phyloP scores from a whole-genome alignment of 2,888 invertebrate species.

The Dolichopus griseipennis region DNA sequence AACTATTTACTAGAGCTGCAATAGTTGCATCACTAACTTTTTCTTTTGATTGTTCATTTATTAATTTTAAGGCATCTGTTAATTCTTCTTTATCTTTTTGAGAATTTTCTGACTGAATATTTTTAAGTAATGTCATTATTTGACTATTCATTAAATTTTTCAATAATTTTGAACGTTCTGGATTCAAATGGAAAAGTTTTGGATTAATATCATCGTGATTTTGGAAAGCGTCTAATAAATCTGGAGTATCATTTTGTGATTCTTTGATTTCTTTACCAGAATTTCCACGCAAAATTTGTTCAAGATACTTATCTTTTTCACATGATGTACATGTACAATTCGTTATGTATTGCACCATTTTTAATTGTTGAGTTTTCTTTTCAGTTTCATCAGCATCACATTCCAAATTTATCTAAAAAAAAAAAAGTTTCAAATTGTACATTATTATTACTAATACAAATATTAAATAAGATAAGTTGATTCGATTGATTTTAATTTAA shows the following conservation, averaged over 20 bases:
- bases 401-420: conserved; percentile 50
- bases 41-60: conserved; percentile 13
- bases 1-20: conserved; percentile 37
- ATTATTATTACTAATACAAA: background rate
- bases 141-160: conserved; percentile 22
- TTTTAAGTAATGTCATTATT: conserved; percentile 23
- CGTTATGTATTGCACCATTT: conserved; percentile 56
- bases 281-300: background rate
- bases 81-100: conserved; percentile 34
- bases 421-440: background rate
- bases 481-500: too few relatives aligned
- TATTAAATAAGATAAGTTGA: too few relatives aligned
- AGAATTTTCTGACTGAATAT: conserved; percentile 28
- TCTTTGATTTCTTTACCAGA: conserved; percentile 37
- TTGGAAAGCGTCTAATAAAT: conserved; percentile 34
- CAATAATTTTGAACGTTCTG: conserved; percentile 20
- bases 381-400: conserved; percentile 47
- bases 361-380: conserved; percentile 46
- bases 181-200: conserved; percentile 16
- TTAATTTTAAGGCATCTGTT: conserved; percentile 27
- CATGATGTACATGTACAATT: conserved; percentile 59
- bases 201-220: conserved; percentile 20
- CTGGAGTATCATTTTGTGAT: conserved; percentile 37
- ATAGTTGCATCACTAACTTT: conserved; percentile 34
- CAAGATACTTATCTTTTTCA: conserved; percentile 37